phyloP scores from a whole-genome alignment of 2,888 invertebrate species.

The Lycophotia porphyrea region DNA sequence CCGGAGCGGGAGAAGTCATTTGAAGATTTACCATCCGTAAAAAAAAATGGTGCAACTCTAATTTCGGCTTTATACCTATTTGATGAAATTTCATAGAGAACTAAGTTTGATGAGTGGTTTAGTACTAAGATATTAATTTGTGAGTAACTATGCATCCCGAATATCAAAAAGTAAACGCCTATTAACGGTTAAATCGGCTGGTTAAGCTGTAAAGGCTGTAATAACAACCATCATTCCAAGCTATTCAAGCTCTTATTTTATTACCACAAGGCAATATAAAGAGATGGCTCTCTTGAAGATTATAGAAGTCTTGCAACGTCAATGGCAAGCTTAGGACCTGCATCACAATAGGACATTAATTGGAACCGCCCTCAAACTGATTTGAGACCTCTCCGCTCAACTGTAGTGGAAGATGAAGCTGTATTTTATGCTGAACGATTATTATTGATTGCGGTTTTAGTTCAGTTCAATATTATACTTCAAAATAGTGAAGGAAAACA shows the following conservation, averaged over 20 bases:
- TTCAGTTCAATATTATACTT: background rate
- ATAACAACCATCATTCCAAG: background rate
- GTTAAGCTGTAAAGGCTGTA: too few relatives aligned
- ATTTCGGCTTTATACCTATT: too few relatives aligned
- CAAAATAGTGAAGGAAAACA: background rate
- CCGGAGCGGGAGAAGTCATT: too few relatives aligned
- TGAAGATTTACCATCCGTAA: too few relatives aligned
- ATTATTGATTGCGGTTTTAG: background rate
- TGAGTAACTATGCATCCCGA: background rate
- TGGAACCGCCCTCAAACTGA: constrained; percentile 52
- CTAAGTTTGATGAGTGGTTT: background rate
- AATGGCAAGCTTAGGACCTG: constrained; percentile 62
- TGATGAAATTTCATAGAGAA: too few relatives aligned
- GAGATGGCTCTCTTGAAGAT: constrained; percentile 51
- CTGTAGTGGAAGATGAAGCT: background rate
- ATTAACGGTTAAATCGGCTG: background rate
- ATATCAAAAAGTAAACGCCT: background rate
- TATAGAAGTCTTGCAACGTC: constrained; percentile 66
- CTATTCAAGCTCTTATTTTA: constrained; percentile 4
- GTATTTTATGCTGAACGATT: background rate
- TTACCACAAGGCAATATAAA: constrained; percentile 15
- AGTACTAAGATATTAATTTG: background rate
- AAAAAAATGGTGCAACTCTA: too few relatives aligned
- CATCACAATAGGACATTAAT: constrained; percentile 72
- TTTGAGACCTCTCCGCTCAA: constrained; percentile 18